These are phyloP conservation scores for Sebastes fasciatus DNA, from an alignment of 2,113 vertebrate genomes.

Conservation along the genomic window DNA sequence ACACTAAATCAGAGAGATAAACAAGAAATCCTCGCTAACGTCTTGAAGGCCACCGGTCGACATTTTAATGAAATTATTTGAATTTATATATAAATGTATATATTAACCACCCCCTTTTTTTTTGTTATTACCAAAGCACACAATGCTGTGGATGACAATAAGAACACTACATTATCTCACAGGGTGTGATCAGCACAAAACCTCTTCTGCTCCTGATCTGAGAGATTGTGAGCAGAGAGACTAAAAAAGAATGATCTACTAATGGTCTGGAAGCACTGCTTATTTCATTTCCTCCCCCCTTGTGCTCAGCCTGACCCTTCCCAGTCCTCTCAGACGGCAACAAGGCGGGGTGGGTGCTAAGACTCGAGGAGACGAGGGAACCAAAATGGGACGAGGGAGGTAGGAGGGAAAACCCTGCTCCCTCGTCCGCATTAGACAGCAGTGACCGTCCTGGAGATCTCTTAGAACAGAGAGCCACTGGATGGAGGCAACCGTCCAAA, in stretches of 20 bases:
- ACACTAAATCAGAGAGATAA: conserved; percentile 73
- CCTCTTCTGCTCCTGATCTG: conserved; percentile 29
- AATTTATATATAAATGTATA: conserved; percentile 67
- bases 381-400: conserved; percentile 21
- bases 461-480: conserved; percentile 77
- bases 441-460: conserved; percentile 64
- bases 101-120: conserved; percentile 41
- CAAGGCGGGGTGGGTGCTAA: neutral
- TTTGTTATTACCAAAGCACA: conserved; percentile 57
- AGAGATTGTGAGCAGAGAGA: conserved; percentile 29
- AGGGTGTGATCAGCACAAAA: conserved; percentile 33
- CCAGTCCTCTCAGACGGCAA: conserved; percentile 45
- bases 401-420: conserved; percentile 21
- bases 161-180: conserved; percentile 43
- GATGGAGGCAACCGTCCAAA: conserved; percentile 34
- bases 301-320: neutral
- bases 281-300: conserved; percentile 13
- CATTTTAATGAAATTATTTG: conserved; percentile 64
- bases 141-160: conserved; percentile 41
- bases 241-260: conserved; percentile 5
- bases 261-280: conserved; percentile 60
- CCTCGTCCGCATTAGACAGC: conserved; percentile 39
- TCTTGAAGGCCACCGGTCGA: conserved; percentile 78
- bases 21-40: conserved; percentile 54
- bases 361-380: conserved; percentile 38